phyloP scores from a whole-genome alignment of 2,797 vertebrate genomes.

The Anniella stebbinsi region DNA sequence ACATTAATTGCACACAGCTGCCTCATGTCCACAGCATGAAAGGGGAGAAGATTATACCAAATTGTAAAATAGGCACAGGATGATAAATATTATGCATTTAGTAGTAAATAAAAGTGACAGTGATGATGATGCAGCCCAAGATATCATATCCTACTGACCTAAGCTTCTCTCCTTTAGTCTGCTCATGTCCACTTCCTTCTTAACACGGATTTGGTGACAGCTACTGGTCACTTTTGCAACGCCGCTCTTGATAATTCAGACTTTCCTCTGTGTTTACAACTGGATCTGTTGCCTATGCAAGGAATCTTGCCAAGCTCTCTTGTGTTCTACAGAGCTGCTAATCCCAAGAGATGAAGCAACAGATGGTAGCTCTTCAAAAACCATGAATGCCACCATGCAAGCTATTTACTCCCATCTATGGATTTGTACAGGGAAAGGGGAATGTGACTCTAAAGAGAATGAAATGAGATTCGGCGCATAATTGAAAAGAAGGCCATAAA shows the following conservation, averaged over 20 bases:
- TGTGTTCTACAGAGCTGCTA: constrained; percentile 24
- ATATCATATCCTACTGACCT: neutral
- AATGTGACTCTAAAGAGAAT: constrained; percentile 31
- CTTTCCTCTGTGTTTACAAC: neutral
- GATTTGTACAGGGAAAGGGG: constrained; percentile 20
- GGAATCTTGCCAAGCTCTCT: constrained; percentile 25
- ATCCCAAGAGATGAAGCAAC: constrained; percentile 39
- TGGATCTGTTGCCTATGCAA: neutral
- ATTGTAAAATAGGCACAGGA: too few species aligned
- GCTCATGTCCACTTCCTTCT: neutral
- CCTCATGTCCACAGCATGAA: neutral
- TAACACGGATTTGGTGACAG: neutral
- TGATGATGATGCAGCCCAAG: neutral
- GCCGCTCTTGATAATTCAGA: neutral
- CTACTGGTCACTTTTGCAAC: neutral
- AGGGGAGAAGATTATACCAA: neutral
- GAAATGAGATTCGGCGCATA: constrained; percentile 33
- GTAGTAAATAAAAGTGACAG: neutral
- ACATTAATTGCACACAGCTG: neutral
- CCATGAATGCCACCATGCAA: constrained; percentile 21
- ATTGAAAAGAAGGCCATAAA: constrained; percentile 44
- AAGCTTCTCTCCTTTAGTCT: neutral
- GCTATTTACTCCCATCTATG: constrained; percentile 33
- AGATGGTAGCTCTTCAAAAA: constrained; percentile 37
- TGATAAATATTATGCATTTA: neutral